Evolutionary conservation across 2,888 invertebrate genomes (phyloP).

Genomic region (Aphrophora alni): DNA sequence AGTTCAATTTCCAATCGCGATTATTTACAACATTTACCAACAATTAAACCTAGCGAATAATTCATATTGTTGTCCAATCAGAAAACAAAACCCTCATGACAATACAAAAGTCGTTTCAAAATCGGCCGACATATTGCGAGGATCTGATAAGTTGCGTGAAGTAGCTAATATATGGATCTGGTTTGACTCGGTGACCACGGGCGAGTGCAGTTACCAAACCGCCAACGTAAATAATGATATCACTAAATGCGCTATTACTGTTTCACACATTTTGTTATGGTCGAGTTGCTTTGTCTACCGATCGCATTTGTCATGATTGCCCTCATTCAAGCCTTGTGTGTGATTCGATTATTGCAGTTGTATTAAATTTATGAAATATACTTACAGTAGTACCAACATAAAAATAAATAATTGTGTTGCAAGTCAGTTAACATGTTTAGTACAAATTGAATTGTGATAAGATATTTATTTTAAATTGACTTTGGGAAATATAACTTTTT

Average conservation of each 20-base stretch:
- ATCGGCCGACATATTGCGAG: background rate
- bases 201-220: background rate
- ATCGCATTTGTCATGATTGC: background rate
- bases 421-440: too few species aligned
- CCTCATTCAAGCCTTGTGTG: background rate
- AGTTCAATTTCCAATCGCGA: too few species aligned
- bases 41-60: too few species aligned
- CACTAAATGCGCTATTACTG: background rate
- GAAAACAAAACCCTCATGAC: background rate
- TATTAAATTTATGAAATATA: too few species aligned
- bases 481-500: too few species aligned
- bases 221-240: background rate
- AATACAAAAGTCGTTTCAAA: background rate
- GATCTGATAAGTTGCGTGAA: background rate
- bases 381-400: background rate
- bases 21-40: too few species aligned
- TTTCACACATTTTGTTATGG: background rate
- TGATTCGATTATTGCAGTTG: background rate
- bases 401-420: background rate
- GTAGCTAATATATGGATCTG: background rate
- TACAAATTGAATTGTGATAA: too few species aligned
- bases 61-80: background rate
- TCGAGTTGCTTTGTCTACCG: background rate
- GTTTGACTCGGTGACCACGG: background rate
- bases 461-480: too few species aligned